phyloP scores from a whole-genome alignment of 2,113 vertebrate species.

The Gymnobelideus leadbeateri region DNA sequence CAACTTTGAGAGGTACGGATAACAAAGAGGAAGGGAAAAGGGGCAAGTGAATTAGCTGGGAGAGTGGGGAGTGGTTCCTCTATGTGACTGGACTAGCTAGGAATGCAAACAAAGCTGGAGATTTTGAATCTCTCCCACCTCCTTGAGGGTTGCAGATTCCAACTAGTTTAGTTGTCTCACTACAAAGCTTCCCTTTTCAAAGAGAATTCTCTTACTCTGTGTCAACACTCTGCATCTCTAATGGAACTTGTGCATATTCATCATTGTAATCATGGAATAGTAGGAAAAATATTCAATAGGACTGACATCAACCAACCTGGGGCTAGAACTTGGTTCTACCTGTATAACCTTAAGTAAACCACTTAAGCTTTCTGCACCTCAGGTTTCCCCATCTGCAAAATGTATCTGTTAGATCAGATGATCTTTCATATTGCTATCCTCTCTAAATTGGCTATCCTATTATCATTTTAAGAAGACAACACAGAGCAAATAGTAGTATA shows the following conservation, averaged over 20 bases:
- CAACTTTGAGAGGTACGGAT: not conserved
- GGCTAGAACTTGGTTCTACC: not conserved
- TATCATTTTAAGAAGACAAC: not conserved
- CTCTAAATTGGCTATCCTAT: not conserved
- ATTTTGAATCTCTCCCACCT: not conserved
- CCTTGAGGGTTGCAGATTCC: not conserved
- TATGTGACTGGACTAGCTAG: not conserved
- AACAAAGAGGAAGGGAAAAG: not conserved
- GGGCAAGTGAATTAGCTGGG: not conserved
- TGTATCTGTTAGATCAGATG: not conserved
- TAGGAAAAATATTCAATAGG: not conserved
- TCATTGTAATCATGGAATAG: not conserved
- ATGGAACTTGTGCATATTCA: not conserved
- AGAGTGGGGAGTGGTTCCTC: not conserved
- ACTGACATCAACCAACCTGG: not conserved
- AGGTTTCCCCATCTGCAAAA: not conserved
- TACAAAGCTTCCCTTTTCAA: not conserved
- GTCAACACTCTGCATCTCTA: not conserved
- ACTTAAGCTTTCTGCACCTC: not conserved
- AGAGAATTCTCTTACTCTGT: not conserved
- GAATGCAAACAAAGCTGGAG: not conserved
- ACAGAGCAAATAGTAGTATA: not conserved
- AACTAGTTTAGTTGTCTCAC: not conserved
- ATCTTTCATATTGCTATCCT: not conserved
- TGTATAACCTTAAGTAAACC: not conserved